Evolutionary conservation across 1,140 invertebrate genomes (phyloP).

Genomic region (Cylas formicarius): DNA sequence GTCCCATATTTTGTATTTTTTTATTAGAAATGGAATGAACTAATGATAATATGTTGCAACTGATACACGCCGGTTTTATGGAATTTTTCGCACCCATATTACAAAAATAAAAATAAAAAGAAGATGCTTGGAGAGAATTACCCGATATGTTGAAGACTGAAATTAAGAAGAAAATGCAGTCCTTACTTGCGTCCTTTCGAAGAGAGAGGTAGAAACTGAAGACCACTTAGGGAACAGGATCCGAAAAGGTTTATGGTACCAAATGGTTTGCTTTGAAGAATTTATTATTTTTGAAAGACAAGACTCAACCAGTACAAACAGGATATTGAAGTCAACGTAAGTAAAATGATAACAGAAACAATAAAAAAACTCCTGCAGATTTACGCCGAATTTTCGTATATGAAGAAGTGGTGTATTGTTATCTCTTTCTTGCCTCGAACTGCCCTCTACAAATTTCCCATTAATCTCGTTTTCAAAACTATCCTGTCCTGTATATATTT

Average conservation of each 20-base stretch:
- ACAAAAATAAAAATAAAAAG: too few species aligned
- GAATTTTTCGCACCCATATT: background rate
- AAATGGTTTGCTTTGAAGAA: slow-evolving; percentile 4
- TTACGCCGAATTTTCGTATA: too few species aligned
- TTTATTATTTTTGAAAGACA: slow-evolving; percentile 3
- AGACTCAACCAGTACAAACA: background rate
- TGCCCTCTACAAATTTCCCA: too few species aligned
- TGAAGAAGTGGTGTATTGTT: too few species aligned
- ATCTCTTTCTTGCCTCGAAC: too few species aligned
- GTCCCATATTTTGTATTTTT: too few species aligned
- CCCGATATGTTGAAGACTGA: background rate
- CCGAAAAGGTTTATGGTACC: background rate
- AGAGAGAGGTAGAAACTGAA: background rate
- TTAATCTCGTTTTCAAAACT: too few species aligned
- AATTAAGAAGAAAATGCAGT: slow-evolving; percentile 5
- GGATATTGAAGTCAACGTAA: too few species aligned
- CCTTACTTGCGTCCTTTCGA: background rate
- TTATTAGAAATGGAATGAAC: slow-evolving; percentile 1
- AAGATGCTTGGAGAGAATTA: background rate
- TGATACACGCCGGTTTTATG: slow-evolving; percentile 3
- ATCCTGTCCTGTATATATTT: too few species aligned
- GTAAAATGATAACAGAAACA: too few species aligned
- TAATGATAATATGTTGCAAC: background rate
- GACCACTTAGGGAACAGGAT: background rate
- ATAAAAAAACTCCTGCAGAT: too few species aligned